Evolutionary conservation across 2,113 vertebrate species (phyloP).

Genomic region (Dipodomys spectabilis): DNA sequence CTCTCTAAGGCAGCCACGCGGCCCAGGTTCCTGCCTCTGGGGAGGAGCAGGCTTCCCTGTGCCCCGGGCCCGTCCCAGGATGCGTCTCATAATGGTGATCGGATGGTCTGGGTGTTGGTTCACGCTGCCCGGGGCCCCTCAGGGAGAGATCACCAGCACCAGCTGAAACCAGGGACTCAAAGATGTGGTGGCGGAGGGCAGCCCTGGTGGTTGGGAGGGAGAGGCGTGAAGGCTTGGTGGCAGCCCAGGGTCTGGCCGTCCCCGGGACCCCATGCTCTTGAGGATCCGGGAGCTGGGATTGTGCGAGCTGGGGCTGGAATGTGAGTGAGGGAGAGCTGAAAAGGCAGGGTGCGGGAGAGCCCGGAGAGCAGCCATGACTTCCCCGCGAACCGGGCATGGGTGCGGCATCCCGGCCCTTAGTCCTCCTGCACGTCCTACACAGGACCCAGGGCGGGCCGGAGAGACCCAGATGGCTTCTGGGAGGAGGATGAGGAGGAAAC

Average conservation of each 20-base stretch:
- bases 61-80: too few species aligned
- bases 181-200: neutral
- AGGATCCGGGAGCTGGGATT: too few species aligned
- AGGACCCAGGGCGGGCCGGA: neutral
- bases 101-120: neutral
- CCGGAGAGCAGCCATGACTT: neutral
- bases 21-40: too few species aligned
- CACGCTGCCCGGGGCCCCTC: neutral
- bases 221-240: neutral
- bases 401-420: accelerated
- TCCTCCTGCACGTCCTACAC: neutral
- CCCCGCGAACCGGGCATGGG: neutral
- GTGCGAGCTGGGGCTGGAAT: neutral
- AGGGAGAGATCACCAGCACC: neutral
- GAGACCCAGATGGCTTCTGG: neutral
- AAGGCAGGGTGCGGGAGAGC: neutral
- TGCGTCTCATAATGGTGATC: neutral
- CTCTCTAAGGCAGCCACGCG: too few species aligned
- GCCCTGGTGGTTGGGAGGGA: neutral
- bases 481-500: neutral
- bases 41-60: too few species aligned
- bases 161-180: neutral
- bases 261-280: neutral
- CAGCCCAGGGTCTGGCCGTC: neutral
- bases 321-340: neutral